These are phyloP conservation scores for Anabacerthia variegaticeps DNA, from an alignment of 2,797 vertebrate species.

Conservation along the genomic window DNA sequence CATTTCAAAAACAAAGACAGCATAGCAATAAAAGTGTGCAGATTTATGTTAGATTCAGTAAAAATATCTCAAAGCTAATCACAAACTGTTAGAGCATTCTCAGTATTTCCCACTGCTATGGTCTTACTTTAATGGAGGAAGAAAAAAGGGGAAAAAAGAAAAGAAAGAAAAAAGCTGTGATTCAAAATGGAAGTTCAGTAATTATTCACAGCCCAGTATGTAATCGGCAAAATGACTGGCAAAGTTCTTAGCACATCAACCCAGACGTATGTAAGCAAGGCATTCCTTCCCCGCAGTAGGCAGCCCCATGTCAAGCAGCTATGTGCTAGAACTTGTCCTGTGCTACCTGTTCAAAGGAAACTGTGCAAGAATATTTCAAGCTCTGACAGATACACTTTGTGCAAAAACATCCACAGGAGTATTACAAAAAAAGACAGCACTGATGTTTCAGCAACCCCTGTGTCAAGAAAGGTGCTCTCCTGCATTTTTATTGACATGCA, in stretches of 20 bases:
- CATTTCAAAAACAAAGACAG: background rate
- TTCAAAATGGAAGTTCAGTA: conserved; percentile 30
- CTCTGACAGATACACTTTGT: conserved; percentile 51
- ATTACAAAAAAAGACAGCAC: conserved; percentile 45
- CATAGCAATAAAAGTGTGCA: background rate
- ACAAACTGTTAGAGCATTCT: background rate
- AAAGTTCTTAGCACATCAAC: conserved; percentile 14
- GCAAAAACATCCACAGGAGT: conserved; percentile 57
- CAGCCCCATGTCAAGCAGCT: conserved; percentile 17
- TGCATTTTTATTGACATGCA: conserved; percentile 31
- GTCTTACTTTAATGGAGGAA: background rate
- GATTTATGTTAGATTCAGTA: background rate
- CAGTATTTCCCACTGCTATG: background rate
- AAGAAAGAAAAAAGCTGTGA: background rate
- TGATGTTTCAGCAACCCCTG: conserved; percentile 48
- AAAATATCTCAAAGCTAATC: conserved; percentile 11
- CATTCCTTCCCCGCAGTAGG: background rate
- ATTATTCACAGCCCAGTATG: background rate
- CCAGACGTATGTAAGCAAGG: background rate
- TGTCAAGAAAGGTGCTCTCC: conserved; percentile 43
- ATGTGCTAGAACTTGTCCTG: conserved; percentile 56
- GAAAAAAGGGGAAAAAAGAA: background rate
- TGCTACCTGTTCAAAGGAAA: conserved; percentile 62
- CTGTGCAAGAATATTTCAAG: conserved; percentile 57
- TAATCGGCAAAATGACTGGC: conserved; percentile 15